Evolutionary conservation across 2,888 invertebrate genomes (phyloP), one percentile per base, ranked within the genome.

Genomic region (Acleris emargana): DNA sequence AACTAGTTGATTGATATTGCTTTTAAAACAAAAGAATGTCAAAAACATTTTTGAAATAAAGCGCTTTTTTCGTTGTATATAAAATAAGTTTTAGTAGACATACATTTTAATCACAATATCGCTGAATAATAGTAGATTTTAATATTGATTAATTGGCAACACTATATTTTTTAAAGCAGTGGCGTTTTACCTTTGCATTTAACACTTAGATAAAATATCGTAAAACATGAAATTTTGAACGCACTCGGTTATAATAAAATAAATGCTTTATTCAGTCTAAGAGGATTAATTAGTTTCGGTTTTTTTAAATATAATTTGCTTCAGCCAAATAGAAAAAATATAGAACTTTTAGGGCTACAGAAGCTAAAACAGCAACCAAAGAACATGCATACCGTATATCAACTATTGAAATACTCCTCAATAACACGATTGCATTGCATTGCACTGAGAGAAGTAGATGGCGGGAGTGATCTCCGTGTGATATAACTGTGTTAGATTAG

Each of bases 401-500:
- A 17, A 17, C 13, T 51, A 28, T 7, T n/a, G 18, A 64, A 66
- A 66, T 57, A 61, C 57, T 6, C 57, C 51, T 57, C n/a, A 57
- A 20, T n/a, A 47, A 38, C 52, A 57, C 55, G 28, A 66, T 66
- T 66, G 55, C 60, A 66, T 66, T 66, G n/a, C 20, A 66, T 66
- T 66, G 57, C 61, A 52, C 66, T 42, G 32, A 78, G 75, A 74
- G 73, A 87, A 82, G 89, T 90, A 91, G 91, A 92, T 92, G 92
- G 91, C 91, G 91, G 91, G 92, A 91, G 90, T 91, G 91, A 89
- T 89, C 89, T 88, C 86, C 85, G 89, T 88, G 90, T 91, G 90
- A 91, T 90, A 89, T 91, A 90, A 88, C 86, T 90, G 89, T 89
- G 86, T 88, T 91, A 91, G 83, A 88, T 88, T 92, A 91, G 89